Conservation (phyloP, 2,797 vertebrate genomes). For the Mormyrops boulengeri region DNA sequence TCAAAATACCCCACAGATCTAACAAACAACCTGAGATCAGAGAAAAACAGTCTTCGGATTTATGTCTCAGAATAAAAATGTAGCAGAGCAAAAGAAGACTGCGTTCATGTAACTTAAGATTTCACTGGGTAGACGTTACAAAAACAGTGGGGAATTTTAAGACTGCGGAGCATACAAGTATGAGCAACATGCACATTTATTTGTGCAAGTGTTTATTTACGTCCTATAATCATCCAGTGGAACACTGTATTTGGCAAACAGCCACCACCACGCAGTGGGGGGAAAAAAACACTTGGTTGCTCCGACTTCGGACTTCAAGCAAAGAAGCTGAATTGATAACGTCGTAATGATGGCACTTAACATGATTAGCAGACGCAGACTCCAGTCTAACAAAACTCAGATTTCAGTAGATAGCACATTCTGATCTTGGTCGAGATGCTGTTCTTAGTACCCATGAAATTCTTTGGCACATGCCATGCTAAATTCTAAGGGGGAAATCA, state of each 20-base stretch:
- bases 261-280: neutral
- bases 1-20: neutral
- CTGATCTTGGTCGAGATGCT: neutral
- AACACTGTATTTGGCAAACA: neutral
- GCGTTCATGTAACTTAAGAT: neutral
- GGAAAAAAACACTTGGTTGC: neutral
- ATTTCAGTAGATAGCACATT: neutral
- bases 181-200: neutral
- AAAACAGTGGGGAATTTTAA: neutral
- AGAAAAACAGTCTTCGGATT: neutral
- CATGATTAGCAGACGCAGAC: neutral
- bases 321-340: neutral
- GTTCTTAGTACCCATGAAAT: neutral
- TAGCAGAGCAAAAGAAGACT: neutral
- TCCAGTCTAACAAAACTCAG: neutral
- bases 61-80: neutral
- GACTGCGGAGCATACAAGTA: neutral
- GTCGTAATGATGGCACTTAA: neutral
- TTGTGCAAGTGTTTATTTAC: neutral
- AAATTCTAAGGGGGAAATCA: neutral
- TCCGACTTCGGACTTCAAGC: neutral
- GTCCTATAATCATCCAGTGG: neutral
- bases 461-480: neutral
- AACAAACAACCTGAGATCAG: neutral
- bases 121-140: neutral